Evolutionary conservation across 2,797 vertebrate genomes (phyloP), one percentile per base, ranked within the genome.

Genomic region (Poliocrania exsul): DNA sequence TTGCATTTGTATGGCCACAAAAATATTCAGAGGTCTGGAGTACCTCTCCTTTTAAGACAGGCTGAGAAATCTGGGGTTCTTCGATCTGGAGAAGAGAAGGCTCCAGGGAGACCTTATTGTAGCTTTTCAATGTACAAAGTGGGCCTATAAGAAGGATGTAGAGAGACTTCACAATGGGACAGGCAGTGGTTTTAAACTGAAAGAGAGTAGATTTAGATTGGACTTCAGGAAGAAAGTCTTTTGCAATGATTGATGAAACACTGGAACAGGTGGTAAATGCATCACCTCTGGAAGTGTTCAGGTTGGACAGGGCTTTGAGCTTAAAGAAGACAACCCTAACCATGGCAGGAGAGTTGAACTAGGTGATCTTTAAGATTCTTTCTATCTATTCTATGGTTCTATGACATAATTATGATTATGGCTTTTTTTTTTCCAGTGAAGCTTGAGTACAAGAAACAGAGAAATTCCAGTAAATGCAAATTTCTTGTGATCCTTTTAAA

Each of bases 61-160:
- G 12, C 8, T 65, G 35, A 40, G 57, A 26, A 5, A 24, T 2
- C 8, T 83, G 2, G 1, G 5, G 2, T 71, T 80, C 35, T 46
- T 80, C 29, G 15, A 1, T 6, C 23, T 29, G 14, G 29, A 50
- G 38, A 72, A 66, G 16, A 72, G 24, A 61, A 77, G 16, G 14
- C 6, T 42, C 13, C 2, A 20, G 38, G 12, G 3, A 79, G 2
- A 58, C 1, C 3, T 35, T 44, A 33, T 12, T 28, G 17, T 8
- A 17, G 24, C 14, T 13, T 64, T 64, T 51, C 29, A 16, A 7
- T 8, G 18, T 16, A 23, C 53, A 51, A 35, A 64, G 4, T 10
- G 13, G 11, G 3, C 5, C 31, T 50, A 3, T n/a, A 50, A 18
- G 23, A 67, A 81, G 61, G 19, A 4, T 42, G 13, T 13, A 24